Conservation (phyloP, 1,140 invertebrate species). For the Heliothis virescens region DNA sequence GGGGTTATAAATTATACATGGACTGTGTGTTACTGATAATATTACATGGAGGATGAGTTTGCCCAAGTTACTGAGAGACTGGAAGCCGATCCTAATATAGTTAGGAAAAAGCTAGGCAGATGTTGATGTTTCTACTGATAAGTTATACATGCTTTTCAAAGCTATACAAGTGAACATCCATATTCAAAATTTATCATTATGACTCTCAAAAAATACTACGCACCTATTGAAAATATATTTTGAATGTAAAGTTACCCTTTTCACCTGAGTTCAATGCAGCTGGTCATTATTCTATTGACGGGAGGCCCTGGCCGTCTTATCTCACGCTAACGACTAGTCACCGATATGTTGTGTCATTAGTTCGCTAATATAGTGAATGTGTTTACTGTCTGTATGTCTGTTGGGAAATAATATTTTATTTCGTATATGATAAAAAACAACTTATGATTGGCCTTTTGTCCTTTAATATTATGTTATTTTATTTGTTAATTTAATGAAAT, state of each 20-base stretch:
- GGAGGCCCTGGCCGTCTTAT: constrained; percentile 26
- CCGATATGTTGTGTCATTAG: constrained; percentile 32
- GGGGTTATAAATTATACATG: neutral
- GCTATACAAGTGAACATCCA: too few species aligned
- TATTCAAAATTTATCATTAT: neutral
- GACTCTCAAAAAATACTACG: neutral
- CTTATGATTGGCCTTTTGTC: too few species aligned
- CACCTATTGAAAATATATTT: neutral
- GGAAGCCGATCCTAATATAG: too few species aligned
- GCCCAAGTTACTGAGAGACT: too few species aligned
- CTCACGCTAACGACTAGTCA: constrained; percentile 24
- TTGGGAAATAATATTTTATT: neutral
- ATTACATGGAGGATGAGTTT: too few species aligned
- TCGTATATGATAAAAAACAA: too few species aligned
- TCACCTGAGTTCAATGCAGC: neutral
- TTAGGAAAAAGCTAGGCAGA: too few species aligned
- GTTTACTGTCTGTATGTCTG: neutral
- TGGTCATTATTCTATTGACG: constrained; percentile 5
- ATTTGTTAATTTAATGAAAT: too few species aligned
- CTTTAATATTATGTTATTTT: too few species aligned
- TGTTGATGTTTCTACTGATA: too few species aligned
- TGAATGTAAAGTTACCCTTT: neutral
- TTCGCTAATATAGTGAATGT: neutral
- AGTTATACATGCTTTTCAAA: neutral
- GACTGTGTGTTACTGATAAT: too few species aligned